Percentiles rank a stretch among this genome's conserved stretches.
phyloP scores from a whole-genome alignment of 1,140 invertebrate genomes.

The Drosophila lini region DNA sequence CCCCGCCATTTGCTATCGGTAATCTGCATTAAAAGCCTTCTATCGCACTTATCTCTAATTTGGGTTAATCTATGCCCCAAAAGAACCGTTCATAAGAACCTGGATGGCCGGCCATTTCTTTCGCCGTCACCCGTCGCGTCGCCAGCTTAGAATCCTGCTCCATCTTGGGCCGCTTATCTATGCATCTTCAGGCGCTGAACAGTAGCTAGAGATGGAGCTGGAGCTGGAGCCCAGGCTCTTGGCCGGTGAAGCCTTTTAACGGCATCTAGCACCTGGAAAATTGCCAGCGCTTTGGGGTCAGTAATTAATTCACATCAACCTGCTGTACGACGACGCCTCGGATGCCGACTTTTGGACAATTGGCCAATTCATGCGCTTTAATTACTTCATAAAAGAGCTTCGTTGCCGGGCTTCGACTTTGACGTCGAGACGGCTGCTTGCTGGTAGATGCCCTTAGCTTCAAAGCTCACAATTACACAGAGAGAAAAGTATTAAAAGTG shows the following conservation, averaged over 20 bases:
- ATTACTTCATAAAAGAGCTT: constrained; percentile 76
- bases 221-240: constrained; percentile 12
- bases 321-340: constrained; percentile 40
- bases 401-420: constrained; percentile 34
- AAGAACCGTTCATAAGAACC: constrained; percentile 36
- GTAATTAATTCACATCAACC: constrained; percentile 78
- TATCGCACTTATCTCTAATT: constrained; percentile 40
- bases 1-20: constrained; percentile 17
- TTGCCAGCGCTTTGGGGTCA: constrained; percentile 74
- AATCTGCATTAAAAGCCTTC: constrained; percentile 33
- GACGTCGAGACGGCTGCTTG: constrained; percentile 26
- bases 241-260: constrained; percentile 58
- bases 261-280: constrained; percentile 63
- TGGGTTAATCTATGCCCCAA: constrained; percentile 54
- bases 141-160: constrained; percentile 18
- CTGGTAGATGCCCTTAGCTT: constrained; percentile 28
- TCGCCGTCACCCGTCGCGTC: constrained; percentile 6
- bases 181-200: constrained; percentile 61
- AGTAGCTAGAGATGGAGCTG: constrained; percentile 45
- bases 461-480: constrained; percentile 1
- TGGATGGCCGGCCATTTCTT: constrained; percentile 2
- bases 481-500: constrained; percentile 1
- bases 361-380: constrained; percentile 82
- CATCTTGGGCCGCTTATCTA: constrained; percentile 52
- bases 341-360: constrained; percentile 50